Evolutionary conservation across 2,113 vertebrate species (phyloP), one percentile per base, ranked within the genome.

Genomic region (Oryctolagus cuniculus): DNA sequence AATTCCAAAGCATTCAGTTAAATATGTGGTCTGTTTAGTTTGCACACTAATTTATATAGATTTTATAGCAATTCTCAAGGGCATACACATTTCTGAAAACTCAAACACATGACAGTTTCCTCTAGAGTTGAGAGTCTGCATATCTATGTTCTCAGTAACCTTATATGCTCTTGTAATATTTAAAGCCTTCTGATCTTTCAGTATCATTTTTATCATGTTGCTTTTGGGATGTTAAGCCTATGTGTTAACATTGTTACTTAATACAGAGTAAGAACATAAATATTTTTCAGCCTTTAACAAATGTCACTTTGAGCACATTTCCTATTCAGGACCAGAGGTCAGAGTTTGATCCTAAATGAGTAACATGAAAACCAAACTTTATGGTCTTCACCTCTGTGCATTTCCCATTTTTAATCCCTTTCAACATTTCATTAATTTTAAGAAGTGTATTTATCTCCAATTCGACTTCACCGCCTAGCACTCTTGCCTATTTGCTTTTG

Each of bases 231-330:
- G 63, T 90, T 95, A 86, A 96, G 96, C 97, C 94, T 93, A 96
- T 89, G 93, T 97, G 96, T 98, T 96, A 97, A 97, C 92, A 63
- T 55, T 64, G 87, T 94, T 94, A 95, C 91, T 96, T 98, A 97
- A 97, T 96, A 97, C 97, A 95, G 89, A 92, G 36, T 72, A 92
- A 83, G 67, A 49, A 92, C 95, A 96, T 97, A 97, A 91, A 97
- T 97, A 92, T 95, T 96, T n/a, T n/a, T 97, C 94, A 95, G 1
- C 53, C 93, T 94, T 97, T 87, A 87, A 77, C 91, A 97, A 97
- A 95, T 36, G 36, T 34, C 74, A 94, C 95, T 97, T 96, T 31
- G 55, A 55, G 49, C 55, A 58, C 25, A 25, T 96, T 97, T 90
- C 82, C 96, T 96, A 87, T 95, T 87, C 83, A 85, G 89, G 44